Base-by-base conservation (phyloP, 2,113 vertebrate species). In the Cinclus mexicanus region DNA sequence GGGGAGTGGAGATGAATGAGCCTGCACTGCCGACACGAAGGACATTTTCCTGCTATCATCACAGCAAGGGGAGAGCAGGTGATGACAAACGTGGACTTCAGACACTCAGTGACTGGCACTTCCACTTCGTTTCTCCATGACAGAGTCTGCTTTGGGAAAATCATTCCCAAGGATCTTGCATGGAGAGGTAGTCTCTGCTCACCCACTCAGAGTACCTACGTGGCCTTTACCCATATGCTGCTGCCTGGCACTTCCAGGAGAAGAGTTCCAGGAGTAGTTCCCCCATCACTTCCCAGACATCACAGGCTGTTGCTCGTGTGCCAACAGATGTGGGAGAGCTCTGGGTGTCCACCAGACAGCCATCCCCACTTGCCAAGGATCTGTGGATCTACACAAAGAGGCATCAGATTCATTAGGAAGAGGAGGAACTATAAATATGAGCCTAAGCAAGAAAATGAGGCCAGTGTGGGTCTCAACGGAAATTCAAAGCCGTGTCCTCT, bases 1-100 rank as follows among this genome's bases (percentile, higher is more conserved):
- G 24, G 28, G 67, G 52, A 88, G 63, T 3, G 4, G 69, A 63
- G 53, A 89, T 63, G 85, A 92, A 80, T 47, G 83, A 95, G 69
- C 69, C 87, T 11, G 23, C 23, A 0, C 50, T 61, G 69, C 52
- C 0, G 0, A 89, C 0, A 0, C 8, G 41, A 74, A 69, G 74
- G 67, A 46, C 59, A 31, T 67, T 42, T 77, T 77, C 86, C 78
- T 84, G 72, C 56, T 84, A 71, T 53, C 50, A 16, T 15, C 88
- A 65, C 69, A 61, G 60, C 35, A 52, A 17, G 28, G 41, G 15
- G 57, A 94, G 64, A 77, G 37, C 89, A 95, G 93, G 91, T 89
- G 86, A 65, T 5, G 14, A 87, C 64, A 72, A 88, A 68, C 1
- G 39, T 1, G 2, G 46, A 41, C 71, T 55, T 64, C 0, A 6